Evolutionary conservation across 2,797 vertebrate species (phyloP), one percentile per base, ranked within the genome.

Genomic region (Helarctos malayanus): DNA sequence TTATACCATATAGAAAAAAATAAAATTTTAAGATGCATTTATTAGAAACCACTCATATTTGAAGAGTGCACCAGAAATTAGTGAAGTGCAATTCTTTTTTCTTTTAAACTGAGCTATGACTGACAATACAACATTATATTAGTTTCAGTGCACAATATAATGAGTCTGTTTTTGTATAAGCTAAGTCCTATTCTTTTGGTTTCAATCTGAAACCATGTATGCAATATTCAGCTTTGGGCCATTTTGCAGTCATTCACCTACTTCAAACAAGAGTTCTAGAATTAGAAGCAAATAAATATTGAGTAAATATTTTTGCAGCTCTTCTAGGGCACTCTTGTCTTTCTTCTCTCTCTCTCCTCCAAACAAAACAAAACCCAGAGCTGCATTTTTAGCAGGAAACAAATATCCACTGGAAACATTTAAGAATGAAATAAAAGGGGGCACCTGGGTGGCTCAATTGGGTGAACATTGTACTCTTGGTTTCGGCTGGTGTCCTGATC

Each of bases 221-320:
- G 12, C 35, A 25, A 35, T 71, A 54, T 32, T 78, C 9, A 65
- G 73, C 91, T 18, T 91, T 63, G 12, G 54, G 61, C 14, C n/a
- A 54, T 69, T 84, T 87, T 88, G 23, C 18, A 63, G 10, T 78
- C 19, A n/a, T 12, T 11, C 1, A 65, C 10, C 54, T 91, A 61
- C 68, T 65, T 84, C 89, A 61, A 86, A 68, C 15, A 91, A 73
- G 29, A 80, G 12, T 78, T 73, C 80, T 69, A 69, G 68, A 86
- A 90, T 83, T 94, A 91, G 38, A 90, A 94, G 73, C 78, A 93
- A 84, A 85, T 69, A 75, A 93, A 88, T 32, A 61, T 29, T 69
- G 61, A 81, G 18, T 38, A 81, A 52, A 59, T 84, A 88, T 63
- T 63, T 45, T 54, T 84, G 56, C 25, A 94, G 56, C 49, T 94